phyloP scores from a whole-genome alignment of 92 coral and sea anemone genomes.

The Palythoa heliodiscus region DNA sequence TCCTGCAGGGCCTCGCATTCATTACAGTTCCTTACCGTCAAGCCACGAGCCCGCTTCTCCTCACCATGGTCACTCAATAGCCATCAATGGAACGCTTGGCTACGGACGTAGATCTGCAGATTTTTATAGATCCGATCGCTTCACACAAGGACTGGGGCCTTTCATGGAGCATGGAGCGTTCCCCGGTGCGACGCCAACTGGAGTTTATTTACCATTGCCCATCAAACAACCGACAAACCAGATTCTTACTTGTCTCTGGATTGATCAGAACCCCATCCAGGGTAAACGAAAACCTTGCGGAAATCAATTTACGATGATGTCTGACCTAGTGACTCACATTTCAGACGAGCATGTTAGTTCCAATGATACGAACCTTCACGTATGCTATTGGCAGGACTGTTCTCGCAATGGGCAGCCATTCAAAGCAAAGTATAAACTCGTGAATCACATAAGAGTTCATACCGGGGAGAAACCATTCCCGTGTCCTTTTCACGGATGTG shows the following conservation, averaged over 20 bases:
- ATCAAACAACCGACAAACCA: slow-evolving; percentile 96
- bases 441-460: slow-evolving; percentile 97
- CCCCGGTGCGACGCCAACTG: slow-evolving; percentile 82
- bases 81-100: slow-evolving; percentile 71
- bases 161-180: slow-evolving; percentile 84
- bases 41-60: slow-evolving; percentile 79
- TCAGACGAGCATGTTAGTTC: slow-evolving; percentile 98
- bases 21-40: slow-evolving; percentile 78
- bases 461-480: slow-evolving; percentile 99
- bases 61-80: slow-evolving; percentile 87
- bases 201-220: slow-evolving; percentile 75
- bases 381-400: slow-evolving; percentile 98
- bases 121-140: slow-evolving; percentile 77
- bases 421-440: slow-evolving; percentile 98
- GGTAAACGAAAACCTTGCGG: slow-evolving; percentile 96
- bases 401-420: slow-evolving; percentile 90
- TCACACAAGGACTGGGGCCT: slow-evolving; percentile 77
- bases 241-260: slow-evolving; percentile 96
- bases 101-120: slow-evolving; percentile 73
- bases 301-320: slow-evolving; percentile 92
- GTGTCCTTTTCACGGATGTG: slow-evolving; percentile 95
- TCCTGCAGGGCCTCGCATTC: slow-evolving; percentile 67
- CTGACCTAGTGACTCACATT: slow-evolving; percentile 93
- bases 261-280: slow-evolving; percentile 88
- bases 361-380: slow-evolving; percentile 90